Evolutionary conservation across 2,888 invertebrate species (phyloP).

Genomic region (Lithophane ornitopus): DNA sequence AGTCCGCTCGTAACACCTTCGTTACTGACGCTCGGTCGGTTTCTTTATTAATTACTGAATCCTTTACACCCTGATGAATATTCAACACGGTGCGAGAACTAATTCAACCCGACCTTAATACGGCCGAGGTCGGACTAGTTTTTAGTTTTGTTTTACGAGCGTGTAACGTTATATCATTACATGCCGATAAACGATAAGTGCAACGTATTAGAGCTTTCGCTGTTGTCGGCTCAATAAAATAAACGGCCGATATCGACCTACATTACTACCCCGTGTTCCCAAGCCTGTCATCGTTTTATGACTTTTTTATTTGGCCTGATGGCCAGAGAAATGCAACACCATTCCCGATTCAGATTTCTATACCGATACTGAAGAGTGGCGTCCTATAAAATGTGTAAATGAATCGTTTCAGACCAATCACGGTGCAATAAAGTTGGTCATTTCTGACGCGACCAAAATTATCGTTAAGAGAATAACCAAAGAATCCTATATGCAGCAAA

Average conservation of each 20-base stretch:
- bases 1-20: conserved; percentile 69
- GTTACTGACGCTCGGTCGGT: conserved; percentile 78
- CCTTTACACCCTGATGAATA: conserved; percentile 83
- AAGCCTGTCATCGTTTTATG: conserved; percentile 88
- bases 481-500: conserved; percentile 27
- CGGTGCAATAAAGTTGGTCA: conserved; percentile 68
- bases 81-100: conserved; percentile 77
- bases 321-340: conserved; percentile 87
- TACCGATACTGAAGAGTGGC: conserved; percentile 78
- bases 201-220: conserved; percentile 82
- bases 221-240: conserved; percentile 85
- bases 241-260: conserved; percentile 82
- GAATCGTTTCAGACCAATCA: conserved; percentile 77
- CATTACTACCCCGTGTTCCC: conserved; percentile 86
- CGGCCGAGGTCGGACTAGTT: conserved; percentile 73
- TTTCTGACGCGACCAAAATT: conserved; percentile 52
- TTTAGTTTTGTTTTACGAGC: conserved; percentile 85
- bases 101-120: conserved; percentile 77
- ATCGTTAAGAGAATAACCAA: conserved; percentile 47
- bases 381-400: conserved; percentile 80
- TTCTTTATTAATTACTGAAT: conserved; percentile 82
- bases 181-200: conserved; percentile 87
- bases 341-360: conserved; percentile 85
- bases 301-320: conserved; percentile 89
- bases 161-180: conserved; percentile 86